These are phyloP conservation scores for Diplolepis rosae DNA, from an alignment of 2,888 invertebrate genomes.

Conservation along the genomic window DNA sequence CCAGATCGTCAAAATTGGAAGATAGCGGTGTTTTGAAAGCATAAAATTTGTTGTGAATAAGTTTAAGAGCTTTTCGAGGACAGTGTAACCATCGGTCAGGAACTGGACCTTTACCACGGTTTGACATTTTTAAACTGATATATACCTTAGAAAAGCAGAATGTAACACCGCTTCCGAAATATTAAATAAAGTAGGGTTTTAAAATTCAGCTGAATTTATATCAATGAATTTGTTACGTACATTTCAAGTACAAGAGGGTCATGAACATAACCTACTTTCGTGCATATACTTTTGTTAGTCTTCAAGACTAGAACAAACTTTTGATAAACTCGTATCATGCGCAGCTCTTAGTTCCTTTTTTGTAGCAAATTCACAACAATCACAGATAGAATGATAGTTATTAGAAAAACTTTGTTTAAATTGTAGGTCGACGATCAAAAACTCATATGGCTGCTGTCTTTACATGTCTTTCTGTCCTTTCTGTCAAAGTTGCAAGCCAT, in stretches of 20 bases:
- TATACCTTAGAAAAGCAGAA: background rate
- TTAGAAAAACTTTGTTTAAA: too few species aligned
- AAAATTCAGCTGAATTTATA: background rate
- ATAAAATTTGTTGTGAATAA: slow-evolving; percentile 89
- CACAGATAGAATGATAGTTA: background rate
- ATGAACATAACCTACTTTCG: slow-evolving; percentile 1
- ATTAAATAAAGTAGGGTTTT: background rate
- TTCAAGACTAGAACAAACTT: background rate
- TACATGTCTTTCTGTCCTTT: too few species aligned
- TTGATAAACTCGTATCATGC: background rate
- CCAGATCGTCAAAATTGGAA: slow-evolving; percentile 86
- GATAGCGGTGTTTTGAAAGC: slow-evolving; percentile 97
- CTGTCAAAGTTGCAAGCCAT: too few species aligned
- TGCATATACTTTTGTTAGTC: background rate
- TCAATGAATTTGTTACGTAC: too few species aligned
- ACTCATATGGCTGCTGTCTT: too few species aligned
- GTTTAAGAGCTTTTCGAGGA: slow-evolving; percentile 84
- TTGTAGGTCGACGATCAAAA: background rate
- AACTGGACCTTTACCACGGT: slow-evolving; percentile 75
- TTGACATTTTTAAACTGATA: slow-evolving; percentile 53
- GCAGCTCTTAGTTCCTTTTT: background rate
- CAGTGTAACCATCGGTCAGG: slow-evolving; percentile 92
- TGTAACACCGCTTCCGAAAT: background rate
- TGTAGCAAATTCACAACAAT: background rate
- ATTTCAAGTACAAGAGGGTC: background rate